Base-by-base conservation (phyloP, 2,797 vertebrate genomes). In the Microctenopoma steveboyesi region DNA sequence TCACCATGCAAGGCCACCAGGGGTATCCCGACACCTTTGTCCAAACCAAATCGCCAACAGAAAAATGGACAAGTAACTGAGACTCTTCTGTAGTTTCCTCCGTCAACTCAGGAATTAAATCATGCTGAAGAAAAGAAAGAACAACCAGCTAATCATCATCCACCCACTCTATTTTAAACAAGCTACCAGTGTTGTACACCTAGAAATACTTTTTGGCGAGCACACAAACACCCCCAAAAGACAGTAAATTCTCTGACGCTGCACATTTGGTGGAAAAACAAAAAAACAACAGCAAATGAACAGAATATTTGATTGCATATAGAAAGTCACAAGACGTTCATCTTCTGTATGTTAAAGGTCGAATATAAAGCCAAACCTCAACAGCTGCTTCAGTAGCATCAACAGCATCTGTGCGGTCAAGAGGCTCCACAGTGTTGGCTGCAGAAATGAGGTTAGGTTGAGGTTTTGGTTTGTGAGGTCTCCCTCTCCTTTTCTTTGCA, bases 1-100 rank as follows among this genome's bases (percentile, higher is more conserved):
- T 96, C 81, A 99, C 95, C 94, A 99, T 97, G 89, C 98, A 98
- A 0, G 98, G 98, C 98, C 98, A 99, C 98, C 97, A 99, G 0
- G 97, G 97, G 86, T 97, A 98, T 37, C 98, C 98, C 0, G 95
- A 95, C 68, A 98, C 97, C 86, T 99, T 99, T 46, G 98, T 95
- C 98, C 98, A 99, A 47, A 99, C 96, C 78, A 99, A 54, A 66
- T 98, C 96, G 11, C 98, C 97, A 14, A 96, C 86, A 1, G 86
- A 94, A 61, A 95, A 97, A 15, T 88, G 91, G 76, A 91, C 71
- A 15, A 83, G 69, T 5, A 86, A 73, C 13, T 90, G 83, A 62
- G 86, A 79, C 25, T 87, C 88, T 28, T 78, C 43, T 35, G 37
- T 4, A 4, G 50, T 77, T 45, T 91, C 92, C 84, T 90, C 45